A percentile compares a stretch with the other conserved stretches of the same genome.
phyloP scores from a whole-genome alignment of 2,113 vertebrate genomes.

The Stigmatopora nigra region DNA sequence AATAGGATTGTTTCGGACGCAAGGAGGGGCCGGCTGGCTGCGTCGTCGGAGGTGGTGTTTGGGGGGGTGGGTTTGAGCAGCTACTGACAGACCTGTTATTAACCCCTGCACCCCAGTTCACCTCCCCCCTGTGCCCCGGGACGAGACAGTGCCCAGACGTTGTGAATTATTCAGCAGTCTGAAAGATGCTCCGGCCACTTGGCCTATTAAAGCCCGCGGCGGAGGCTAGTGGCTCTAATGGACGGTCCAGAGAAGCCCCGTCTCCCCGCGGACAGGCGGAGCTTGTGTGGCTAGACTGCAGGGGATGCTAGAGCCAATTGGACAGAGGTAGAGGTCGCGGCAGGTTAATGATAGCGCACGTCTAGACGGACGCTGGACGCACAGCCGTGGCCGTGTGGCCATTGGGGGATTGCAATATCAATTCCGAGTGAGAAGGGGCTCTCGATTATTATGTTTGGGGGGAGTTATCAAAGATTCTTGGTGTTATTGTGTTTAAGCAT shows the following conservation, averaged over 20 bases:
- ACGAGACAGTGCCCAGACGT: constrained; percentile 72
- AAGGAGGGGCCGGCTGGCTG: constrained; percentile 53
- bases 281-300: constrained; percentile 46
- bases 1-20: constrained; percentile 97
- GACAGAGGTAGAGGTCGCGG: constrained; percentile 66
- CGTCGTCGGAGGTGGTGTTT: constrained; percentile 58
- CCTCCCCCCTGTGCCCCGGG: constrained; percentile 71
- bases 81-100: constrained; percentile 96
- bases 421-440: constrained; percentile 33
- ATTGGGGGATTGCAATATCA: constrained; percentile 38
- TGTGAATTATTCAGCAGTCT: constrained; percentile 95
- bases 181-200: constrained; percentile 68
- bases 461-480: constrained; percentile 24
- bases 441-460: constrained; percentile 41
- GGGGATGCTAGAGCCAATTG: constrained; percentile 79
- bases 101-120: constrained; percentile 74
- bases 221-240: constrained; percentile 74
- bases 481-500: too few relatives aligned
- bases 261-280: constrained; percentile 54
- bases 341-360: constrained; percentile 71
- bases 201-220: constrained; percentile 77
- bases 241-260: constrained; percentile 66
- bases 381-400: constrained; percentile 47
- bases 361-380: constrained; percentile 66
- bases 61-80: constrained; percentile 70